A percentile compares a stretch with the other conserved stretches of the same genome.
These are phyloP conservation scores for Poeciliopsis retropinna DNA, from an alignment of 2,113 vertebrate genomes.

Conservation along the genomic window DNA sequence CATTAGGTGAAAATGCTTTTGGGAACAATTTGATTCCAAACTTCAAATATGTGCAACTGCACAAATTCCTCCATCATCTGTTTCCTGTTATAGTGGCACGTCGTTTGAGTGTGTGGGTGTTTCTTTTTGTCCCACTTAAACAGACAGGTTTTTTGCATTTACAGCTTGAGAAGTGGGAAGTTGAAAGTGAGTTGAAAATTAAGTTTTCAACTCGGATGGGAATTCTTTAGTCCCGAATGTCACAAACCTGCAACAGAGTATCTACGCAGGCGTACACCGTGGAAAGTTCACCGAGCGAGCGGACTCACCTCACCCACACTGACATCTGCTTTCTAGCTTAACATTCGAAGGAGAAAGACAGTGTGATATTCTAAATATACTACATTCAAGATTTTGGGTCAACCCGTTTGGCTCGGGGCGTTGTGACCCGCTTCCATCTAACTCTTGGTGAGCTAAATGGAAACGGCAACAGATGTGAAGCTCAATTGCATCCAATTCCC, in stretches of 20 bases:
- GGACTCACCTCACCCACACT: not conserved
- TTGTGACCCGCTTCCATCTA: conserved; percentile 34
- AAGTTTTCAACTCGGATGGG: not conserved
- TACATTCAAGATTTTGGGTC: not conserved
- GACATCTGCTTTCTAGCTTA: not conserved
- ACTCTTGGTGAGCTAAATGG: conserved; percentile 16
- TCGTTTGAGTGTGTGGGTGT: not conserved
- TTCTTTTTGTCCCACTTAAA: not conserved
- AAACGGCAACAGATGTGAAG: conserved; percentile 61
- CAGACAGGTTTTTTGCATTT: too few relatives aligned
- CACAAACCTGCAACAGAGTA: too few relatives aligned
- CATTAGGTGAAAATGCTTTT: not conserved
- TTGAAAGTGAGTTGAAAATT: not conserved
- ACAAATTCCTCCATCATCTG: not conserved
- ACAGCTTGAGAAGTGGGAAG: too few relatives aligned
- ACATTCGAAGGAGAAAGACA: not conserved
- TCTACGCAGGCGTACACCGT: too few relatives aligned
- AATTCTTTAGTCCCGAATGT: too few relatives aligned
- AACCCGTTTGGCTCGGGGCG: not conserved
- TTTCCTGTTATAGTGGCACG: not conserved
- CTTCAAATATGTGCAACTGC: not conserved
- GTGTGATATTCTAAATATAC: not conserved
- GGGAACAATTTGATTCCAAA: not conserved
- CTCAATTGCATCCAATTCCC: conserved; percentile 33
- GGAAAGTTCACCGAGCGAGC: too few relatives aligned